Evolutionary conservation across 2,797 vertebrate species (phyloP).

Genomic region (Diceros bicornis): DNA sequence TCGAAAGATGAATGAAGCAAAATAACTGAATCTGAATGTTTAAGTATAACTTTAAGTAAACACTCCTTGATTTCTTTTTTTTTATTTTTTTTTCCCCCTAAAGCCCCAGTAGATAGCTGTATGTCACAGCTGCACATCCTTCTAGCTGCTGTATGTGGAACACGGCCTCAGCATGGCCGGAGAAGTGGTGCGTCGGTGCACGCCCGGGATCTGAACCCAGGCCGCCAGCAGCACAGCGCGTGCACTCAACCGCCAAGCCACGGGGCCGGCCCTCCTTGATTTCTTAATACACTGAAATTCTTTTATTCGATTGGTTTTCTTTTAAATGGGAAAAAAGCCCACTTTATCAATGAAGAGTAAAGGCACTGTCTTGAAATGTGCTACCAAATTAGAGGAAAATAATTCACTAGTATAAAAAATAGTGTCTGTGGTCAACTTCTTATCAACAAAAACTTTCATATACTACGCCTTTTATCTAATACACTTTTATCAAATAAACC

Average conservation of each 20-base stretch:
- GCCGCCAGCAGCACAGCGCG: too few species aligned
- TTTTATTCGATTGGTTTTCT: neutral
- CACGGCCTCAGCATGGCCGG: too few species aligned
- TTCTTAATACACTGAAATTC: slow-evolving; percentile 19
- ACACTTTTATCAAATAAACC: slow-evolving; percentile 19
- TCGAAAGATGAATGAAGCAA: slow-evolving; percentile 60
- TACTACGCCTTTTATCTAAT: neutral
- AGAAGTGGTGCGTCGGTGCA: too few species aligned
- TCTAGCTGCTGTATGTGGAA: too few species aligned
- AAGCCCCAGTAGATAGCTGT: too few species aligned
- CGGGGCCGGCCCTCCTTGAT: too few species aligned
- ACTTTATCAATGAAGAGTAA: slow-evolving; percentile 13
- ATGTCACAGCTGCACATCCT: too few species aligned
- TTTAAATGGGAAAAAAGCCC: slow-evolving; percentile 8
- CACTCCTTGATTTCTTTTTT: neutral
- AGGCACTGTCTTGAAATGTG: neutral
- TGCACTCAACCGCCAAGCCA: too few species aligned
- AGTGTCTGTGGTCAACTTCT: neutral
- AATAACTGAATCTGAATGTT: slow-evolving; percentile 67
- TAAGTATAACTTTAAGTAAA: slow-evolving; percentile 35
- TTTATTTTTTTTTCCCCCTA: too few species aligned
- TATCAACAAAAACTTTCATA: neutral
- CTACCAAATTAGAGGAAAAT: neutral
- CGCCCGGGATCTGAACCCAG: too few species aligned
- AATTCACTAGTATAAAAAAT: slow-evolving; percentile 39